phyloP scores from a whole-genome alignment of 2,888 invertebrate species.

The Microplitis manilae region DNA sequence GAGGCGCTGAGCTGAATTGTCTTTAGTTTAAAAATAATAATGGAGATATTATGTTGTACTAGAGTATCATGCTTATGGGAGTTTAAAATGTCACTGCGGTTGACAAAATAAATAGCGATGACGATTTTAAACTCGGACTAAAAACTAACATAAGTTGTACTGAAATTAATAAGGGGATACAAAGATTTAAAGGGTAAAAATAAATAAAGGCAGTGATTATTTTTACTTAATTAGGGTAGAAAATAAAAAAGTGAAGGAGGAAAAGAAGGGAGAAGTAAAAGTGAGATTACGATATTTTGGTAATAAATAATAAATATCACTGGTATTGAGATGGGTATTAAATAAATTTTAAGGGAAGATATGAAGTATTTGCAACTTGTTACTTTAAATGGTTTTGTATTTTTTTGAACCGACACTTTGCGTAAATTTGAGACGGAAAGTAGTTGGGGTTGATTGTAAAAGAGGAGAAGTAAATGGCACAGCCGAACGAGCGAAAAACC shows the following conservation, averaged over 20 bases:
- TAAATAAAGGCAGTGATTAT: constrained; percentile 45
- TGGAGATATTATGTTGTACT: constrained; percentile 57
- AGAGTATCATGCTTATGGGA: constrained; percentile 59
- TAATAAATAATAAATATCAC: constrained; percentile 71
- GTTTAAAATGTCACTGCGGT: constrained; percentile 40
- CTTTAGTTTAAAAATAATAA: constrained; percentile 38
- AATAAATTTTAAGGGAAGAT: constrained; percentile 26
- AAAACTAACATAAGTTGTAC: constrained; percentile 60
- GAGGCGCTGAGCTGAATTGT: constrained; percentile 68
- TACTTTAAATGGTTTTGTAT: neutral
- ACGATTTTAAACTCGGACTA: constrained; percentile 44
- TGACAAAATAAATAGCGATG: neutral
- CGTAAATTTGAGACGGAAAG: constrained; percentile 23
- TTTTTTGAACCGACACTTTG: neutral
- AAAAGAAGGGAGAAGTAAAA: constrained; percentile 58
- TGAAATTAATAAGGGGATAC: constrained; percentile 52
- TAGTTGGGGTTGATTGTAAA: constrained; percentile 32
- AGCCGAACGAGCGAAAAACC: constrained; percentile 53
- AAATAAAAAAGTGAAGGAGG: constrained; percentile 42
- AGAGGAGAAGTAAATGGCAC: constrained; percentile 42
- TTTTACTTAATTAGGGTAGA: constrained; percentile 35
- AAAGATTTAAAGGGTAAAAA: constrained; percentile 46
- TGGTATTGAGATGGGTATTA: constrained; percentile 63
- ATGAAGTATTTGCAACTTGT: no score
- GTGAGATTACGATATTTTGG: constrained; percentile 62